These are phyloP conservation scores for Carduelis carduelis DNA, from an alignment of 2,797 vertebrate species.

Conservation along the genomic window DNA sequence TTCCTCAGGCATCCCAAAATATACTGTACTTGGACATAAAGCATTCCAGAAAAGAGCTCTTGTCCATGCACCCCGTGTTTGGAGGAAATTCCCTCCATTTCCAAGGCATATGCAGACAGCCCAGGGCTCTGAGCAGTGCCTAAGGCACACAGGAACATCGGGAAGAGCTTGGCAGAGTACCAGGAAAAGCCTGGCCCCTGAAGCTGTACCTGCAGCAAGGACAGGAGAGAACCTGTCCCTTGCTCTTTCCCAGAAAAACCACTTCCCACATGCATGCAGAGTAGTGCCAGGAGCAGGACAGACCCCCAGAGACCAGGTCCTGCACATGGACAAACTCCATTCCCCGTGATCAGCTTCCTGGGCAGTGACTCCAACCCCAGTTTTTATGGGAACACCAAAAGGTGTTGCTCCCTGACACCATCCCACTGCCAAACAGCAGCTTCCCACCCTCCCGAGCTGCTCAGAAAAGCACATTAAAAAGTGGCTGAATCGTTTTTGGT, in stretches of 20 bases:
- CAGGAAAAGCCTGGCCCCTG: neutral
- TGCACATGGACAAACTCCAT: neutral
- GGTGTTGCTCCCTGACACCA: neutral
- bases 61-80: rapidly evolving
- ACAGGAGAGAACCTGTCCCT: neutral
- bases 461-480: neutral
- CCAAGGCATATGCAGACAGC: neutral
- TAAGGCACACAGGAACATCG: rapidly evolving
- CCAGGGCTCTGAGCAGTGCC: neutral
- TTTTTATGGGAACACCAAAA: neutral
- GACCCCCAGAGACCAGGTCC: neutral
- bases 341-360: neutral
- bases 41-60: neutral
- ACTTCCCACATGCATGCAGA: rapidly evolving
- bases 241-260: neutral
- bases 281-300: neutral
- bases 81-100: neutral
- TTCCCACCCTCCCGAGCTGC: neutral
- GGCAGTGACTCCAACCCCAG: neutral
- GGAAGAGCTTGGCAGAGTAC: neutral
- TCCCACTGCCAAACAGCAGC: neutral
- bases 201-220: neutral
- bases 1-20: neutral
- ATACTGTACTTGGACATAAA: rapidly evolving
- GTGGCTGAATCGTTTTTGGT: neutral